Base-by-base conservation (phyloP, 37 sponge, comb jelly and placozoan species). In the Dysidea cf. avara region DNA sequence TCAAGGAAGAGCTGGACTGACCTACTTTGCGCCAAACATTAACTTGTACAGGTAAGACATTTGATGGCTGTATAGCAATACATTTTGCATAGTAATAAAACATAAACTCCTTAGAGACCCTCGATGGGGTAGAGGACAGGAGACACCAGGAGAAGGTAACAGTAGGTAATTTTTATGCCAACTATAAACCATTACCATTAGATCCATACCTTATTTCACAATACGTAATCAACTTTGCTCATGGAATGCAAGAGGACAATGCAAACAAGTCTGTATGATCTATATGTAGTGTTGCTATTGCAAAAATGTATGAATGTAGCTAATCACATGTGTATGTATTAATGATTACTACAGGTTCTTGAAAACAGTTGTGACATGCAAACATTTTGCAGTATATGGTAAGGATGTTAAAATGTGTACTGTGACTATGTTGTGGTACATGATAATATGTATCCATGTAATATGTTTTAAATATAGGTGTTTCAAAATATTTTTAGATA, bases 1-100 rank as follows among this genome's bases (percentile, higher is more conserved):
- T 51, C 56, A 52, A 13, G 86, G 86, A 12, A 77, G 76, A 47
- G 82, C 91, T 71, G 86, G 86, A 2, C 74, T 90, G 67, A 85
- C 91, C 61, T 90, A 61, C 72, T 90, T 90, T 72, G 83, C 91
- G 63, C 91, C 91, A n/a, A 85, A 90, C 50, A 78, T 90, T 66
- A 90, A 90, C 75, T 76, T 90, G 20, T 90, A 64, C 73, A 37
- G 85, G 85, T 74, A 53, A 47, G 25, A 52, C 3, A 31, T 70
- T 53, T 9, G 6, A 14, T 22, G 2, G n/a, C 20, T 29, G 48
- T 4, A 31, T 2, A 64, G 65, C 48, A n/a, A n/a, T n/a, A n/a
- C n/a, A n/a, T n/a, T n/a, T n/a, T 68, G 56, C 4, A 22, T 78
- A 34, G 18, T n/a, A 54, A 14, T 28, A 24, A 29, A 7, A 35